These are phyloP conservation scores for Hedychridium roseum DNA, from an alignment of 2,888 invertebrate species.

Conservation along the genomic window DNA sequence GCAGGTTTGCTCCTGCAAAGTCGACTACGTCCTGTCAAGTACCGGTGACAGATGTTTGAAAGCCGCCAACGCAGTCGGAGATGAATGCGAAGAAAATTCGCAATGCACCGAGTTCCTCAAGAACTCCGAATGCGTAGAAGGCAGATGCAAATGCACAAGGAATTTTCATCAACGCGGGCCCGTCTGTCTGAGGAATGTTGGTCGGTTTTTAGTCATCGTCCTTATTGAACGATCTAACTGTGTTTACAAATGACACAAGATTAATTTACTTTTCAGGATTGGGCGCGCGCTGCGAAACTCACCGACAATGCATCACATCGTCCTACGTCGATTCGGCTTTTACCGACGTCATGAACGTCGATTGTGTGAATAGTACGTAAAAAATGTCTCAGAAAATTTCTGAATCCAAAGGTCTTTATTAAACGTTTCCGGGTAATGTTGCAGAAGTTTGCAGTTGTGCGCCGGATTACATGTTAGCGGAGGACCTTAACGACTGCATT, in stretches of 20 bases:
- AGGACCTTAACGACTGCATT: slow-evolving; percentile 42
- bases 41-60: slow-evolving; percentile 52
- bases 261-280: slow-evolving; percentile 31
- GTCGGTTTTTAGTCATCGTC: slow-evolving; percentile 33
- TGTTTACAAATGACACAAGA: not conserved
- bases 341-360: slow-evolving; percentile 47
- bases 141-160: slow-evolving; percentile 44
- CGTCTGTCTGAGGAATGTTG: slow-evolving; percentile 42
- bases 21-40: slow-evolving; percentile 50
- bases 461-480: slow-evolving; percentile 44
- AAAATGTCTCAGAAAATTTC: not conserved
- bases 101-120: slow-evolving; percentile 53
- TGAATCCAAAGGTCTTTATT: not conserved
- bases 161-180: slow-evolving; percentile 47
- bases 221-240: not conserved
- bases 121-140: slow-evolving; percentile 41
- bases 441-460: slow-evolving; percentile 50
- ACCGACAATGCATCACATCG: slow-evolving; percentile 46
- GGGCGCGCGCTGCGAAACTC: slow-evolving; percentile 36
- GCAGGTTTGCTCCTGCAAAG: slow-evolving; percentile 53
- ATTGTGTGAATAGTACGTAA: slow-evolving; percentile 47
- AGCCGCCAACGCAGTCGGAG: slow-evolving; percentile 51
- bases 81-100: slow-evolving; percentile 50
- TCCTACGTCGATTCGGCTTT: slow-evolving; percentile 43
- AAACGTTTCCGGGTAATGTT: slow-evolving; percentile 3